These are phyloP conservation scores for Dendrolimus punctatus DNA, from an alignment of 1,140 invertebrate genomes.

Conservation along the genomic window DNA sequence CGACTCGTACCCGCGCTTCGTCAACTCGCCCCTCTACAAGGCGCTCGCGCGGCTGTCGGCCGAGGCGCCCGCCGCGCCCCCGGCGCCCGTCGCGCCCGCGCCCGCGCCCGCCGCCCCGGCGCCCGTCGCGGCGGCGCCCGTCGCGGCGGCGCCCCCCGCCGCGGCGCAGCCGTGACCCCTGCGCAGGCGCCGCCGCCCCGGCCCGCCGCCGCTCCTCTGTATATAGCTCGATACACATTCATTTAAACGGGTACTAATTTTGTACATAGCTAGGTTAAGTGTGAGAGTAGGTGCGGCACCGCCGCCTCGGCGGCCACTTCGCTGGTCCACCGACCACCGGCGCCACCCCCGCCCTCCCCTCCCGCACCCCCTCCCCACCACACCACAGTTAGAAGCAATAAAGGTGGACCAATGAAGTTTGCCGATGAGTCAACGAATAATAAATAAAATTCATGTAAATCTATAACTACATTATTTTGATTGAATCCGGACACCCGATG, in stretches of 20 bases:
- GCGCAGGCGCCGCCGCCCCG: conserved; percentile 4
- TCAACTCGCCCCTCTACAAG: conserved; percentile 91
- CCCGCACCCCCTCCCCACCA: conserved; percentile 10
- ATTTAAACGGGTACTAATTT: conserved; percentile 58
- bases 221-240: conserved; percentile 46
- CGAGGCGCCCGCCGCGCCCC: conserved; percentile 20
- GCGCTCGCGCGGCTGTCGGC: conserved; percentile 78
- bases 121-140: conserved; percentile 10
- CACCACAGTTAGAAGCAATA: conserved; percentile 58
- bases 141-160: conserved; percentile 12
- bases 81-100: conserved; percentile 9
- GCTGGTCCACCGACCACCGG: conserved; percentile 42
- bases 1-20: conserved; percentile 98
- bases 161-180: conserved; percentile 1
- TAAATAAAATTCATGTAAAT: conserved; percentile 55
- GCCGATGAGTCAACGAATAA: conserved; percentile 65
- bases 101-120: conserved; percentile 11
- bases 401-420: conserved; percentile 67
- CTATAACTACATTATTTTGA: conserved; percentile 21
- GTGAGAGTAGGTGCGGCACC: conserved; percentile 40
- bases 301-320: conserved; percentile 39
- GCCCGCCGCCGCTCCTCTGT: conserved; percentile 20
- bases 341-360: conserved; percentile 6
- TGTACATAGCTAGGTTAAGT: conserved; percentile 61
- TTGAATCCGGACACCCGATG: conserved; percentile 9